Evolutionary conservation across 1,140 invertebrate genomes (phyloP).

Genomic region (Leptonema lineaticorne): DNA sequence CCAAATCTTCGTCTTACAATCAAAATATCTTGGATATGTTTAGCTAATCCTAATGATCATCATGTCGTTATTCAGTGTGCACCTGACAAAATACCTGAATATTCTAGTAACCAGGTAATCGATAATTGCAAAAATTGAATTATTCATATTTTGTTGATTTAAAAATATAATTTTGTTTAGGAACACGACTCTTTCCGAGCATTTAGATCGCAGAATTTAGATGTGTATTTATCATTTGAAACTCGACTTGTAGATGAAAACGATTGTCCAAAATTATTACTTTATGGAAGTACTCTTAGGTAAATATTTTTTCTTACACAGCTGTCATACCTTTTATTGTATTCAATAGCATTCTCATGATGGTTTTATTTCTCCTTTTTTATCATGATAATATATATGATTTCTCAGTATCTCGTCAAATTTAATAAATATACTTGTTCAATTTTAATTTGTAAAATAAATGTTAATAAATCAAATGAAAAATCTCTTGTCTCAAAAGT

Average conservation of each 20-base stretch:
- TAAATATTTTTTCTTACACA: too few relatives aligned
- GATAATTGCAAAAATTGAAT: too few relatives aligned
- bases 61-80: constrained; percentile 95
- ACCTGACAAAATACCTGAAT: constrained; percentile 94
- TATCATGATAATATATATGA: too few relatives aligned
- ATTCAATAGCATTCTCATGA: too few relatives aligned
- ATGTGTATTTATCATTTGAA: constrained; percentile 85
- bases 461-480: too few relatives aligned
- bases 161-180: constrained; percentile 46
- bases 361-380: too few relatives aligned
- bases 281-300: constrained; percentile 87
- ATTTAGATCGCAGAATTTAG: constrained; percentile 92
- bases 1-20: constrained; percentile 85
- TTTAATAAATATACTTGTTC: too few relatives aligned
- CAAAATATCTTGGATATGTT: constrained; percentile 87
- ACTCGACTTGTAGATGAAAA: constrained; percentile 72
- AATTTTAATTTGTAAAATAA: too few relatives aligned
- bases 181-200: constrained; percentile 86
- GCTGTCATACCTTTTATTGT: too few relatives aligned
- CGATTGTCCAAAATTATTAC: constrained; percentile 74
- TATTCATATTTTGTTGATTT: not conserved
- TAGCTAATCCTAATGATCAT: constrained; percentile 94
- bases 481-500: too few relatives aligned
- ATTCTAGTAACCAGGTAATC: constrained; percentile 85
- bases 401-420: too few relatives aligned